Conservation (phyloP, 2,888 invertebrate species). For the Anodontia alba region DNA sequence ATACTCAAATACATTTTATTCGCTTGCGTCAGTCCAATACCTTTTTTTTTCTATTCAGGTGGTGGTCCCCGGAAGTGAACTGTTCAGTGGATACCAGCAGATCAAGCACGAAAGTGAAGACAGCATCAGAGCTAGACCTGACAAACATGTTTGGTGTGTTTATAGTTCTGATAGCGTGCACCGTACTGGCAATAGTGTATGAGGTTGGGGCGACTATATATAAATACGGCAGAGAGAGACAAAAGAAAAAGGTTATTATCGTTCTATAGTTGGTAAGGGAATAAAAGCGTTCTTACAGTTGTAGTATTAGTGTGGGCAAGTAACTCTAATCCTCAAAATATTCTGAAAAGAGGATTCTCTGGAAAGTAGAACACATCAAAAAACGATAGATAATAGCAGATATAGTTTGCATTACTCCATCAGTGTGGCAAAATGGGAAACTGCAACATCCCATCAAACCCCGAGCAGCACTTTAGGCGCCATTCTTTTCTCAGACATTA, state of each 20-base stretch:
- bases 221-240: slow-evolving; percentile 22
- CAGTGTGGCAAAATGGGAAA: too few relatives aligned
- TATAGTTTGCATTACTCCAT: too few relatives aligned
- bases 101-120: slow-evolving; percentile 61
- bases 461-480: too few relatives aligned
- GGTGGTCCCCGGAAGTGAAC: slow-evolving; percentile 72
- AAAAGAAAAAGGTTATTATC: slow-evolving; percentile 59
- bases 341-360: too few relatives aligned
- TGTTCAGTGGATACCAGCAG: slow-evolving; percentile 64
- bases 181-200: slow-evolving; percentile 68
- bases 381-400: too few relatives aligned
- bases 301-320: not conserved
- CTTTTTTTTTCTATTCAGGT: slow-evolving; percentile 64
- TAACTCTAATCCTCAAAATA: too few relatives aligned
- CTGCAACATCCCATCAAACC: too few relatives aligned
- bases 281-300: not conserved
- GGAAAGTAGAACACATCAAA: too few relatives aligned
- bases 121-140: slow-evolving; percentile 75
- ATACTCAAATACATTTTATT: too few relatives aligned
- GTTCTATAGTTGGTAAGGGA: slow-evolving; percentile 58
- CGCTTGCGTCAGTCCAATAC: too few relatives aligned
- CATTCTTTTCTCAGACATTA: too few relatives aligned
- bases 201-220: slow-evolving; percentile 58
- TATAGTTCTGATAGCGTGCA: slow-evolving; percentile 71
- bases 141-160: slow-evolving; percentile 81